Base-by-base conservation (phyloP, 1,140 invertebrate genomes). In the Diachasma alloeum region DNA sequence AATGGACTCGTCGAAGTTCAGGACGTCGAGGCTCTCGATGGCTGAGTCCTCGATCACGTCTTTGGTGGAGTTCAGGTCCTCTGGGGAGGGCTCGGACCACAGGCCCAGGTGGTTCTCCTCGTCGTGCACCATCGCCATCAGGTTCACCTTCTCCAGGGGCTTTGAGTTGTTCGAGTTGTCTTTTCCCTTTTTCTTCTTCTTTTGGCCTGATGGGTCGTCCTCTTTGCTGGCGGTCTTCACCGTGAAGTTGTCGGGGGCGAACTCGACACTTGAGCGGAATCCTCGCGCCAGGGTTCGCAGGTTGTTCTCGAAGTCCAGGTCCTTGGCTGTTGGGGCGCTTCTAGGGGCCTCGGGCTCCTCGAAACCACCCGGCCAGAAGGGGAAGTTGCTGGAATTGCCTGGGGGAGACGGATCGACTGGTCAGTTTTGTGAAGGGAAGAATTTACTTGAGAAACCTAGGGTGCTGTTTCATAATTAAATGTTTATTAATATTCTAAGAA, bases 301-400 rank as follows among this genome's bases (percentile, higher is more conserved):
- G 83, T 91, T 89, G 10, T 90, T 89, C 46, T 90, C 89, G 81
- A 92, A 90, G 71, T 91, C 89, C 46, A 91, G 82, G 46, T 90
- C 78, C 9, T n/a, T 4, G 15, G 82, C 82, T 9, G 77, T 68
- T 15, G 77, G 36, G 15, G 82, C 73, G 4, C 80, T 72, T 4
- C 87, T 81, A 39, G 78, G 79, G 1, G 89, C 82, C 48, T 91
- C 83, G 44, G 91, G 92, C 82, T 94, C 92, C 56, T 94, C 92
- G 82, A 95, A 93, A 42, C 95, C 95, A 42, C 93, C 95, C 75
- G 95, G 95, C 94, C 93, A 95, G 86, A 96, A 96, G 31, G 94
- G 94, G 85, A 91, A 92, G 84, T 95, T 96, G 71, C 92, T 92
- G 0, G 92, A 89, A 84, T 92, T 77, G 88, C n/a, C n/a, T n/a